Percentiles rank a stretch among this genome's conserved stretches.
Conservation (phyloP, 2,888 invertebrate species). For the Sclerodermus sp. region DNA sequence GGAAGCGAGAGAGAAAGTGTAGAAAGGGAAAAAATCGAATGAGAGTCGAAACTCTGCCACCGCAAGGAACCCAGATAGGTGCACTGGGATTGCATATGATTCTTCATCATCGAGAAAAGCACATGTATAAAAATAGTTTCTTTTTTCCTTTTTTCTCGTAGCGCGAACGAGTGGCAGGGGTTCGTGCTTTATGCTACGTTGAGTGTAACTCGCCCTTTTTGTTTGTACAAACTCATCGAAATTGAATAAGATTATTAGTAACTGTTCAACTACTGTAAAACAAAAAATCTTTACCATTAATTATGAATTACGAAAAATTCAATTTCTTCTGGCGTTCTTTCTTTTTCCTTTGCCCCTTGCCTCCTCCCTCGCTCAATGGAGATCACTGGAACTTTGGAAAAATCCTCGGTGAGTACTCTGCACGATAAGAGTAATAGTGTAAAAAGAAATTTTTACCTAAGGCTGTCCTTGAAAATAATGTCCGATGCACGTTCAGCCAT, state of each 20-base stretch:
- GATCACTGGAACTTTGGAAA: too few species aligned
- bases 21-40: background rate
- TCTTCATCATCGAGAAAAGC: too few species aligned
- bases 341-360: too few species aligned
- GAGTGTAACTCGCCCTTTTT: conserved; percentile 51
- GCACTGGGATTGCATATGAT: conserved; percentile 6
- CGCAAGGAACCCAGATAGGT: conserved; percentile 19
- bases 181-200: conserved; percentile 41
- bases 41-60: conserved; percentile 40
- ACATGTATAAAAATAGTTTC: conserved; percentile 8
- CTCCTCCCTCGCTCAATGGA: too few species aligned
- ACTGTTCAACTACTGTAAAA: conserved; percentile 54
- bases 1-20: conserved; percentile 13
- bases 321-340: background rate
- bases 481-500: conserved; percentile 70
- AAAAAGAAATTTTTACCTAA: too few species aligned
- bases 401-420: too few species aligned
- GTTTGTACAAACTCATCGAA: conserved; percentile 54
- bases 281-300: conserved; percentile 53
- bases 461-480: conserved; percentile 54
- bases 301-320: conserved; percentile 52
- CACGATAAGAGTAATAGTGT: too few species aligned
- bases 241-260: conserved; percentile 54
- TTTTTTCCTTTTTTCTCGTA: conserved; percentile 23
- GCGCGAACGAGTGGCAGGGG: conserved; percentile 40